Base-by-base conservation (phyloP, 2,113 vertebrate species). In the Vireo altiloquus region DNA sequence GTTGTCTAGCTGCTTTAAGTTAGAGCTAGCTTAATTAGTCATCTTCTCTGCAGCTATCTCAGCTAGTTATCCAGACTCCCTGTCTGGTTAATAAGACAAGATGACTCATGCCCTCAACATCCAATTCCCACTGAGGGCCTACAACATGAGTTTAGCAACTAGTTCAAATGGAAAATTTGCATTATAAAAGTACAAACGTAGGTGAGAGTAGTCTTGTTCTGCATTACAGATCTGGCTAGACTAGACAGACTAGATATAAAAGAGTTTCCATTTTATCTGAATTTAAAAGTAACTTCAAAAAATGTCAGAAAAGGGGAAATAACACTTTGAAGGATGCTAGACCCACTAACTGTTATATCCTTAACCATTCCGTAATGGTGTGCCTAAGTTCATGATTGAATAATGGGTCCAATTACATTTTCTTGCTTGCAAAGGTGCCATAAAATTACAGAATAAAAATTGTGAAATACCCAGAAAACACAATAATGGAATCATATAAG, bases 121-220 rank as follows among this genome's bases (percentile, higher is more conserved):
- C 35, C 66, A 53, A 57, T 7, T 83, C 70, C 72, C 5, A 5
- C 68, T 59, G 69, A 81, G 21, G 72, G 35, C 35, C 33, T 78
- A 39, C 46, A 89, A 74, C 22, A 59, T 8, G 33, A 84, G 35
- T 66, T 71, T 50, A 74, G 59, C 31, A 69, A 80, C 37, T 37
- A 57, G 50, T 53, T 95, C 33, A 95, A 83, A 94, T 35, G n/a
- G 10, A 89, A 85, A 90, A 94, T 80, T 69, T 94, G 28, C 50
- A 80, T 72, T 91, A 83, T 25, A 89, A 89, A 86, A 54, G 44
- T 35, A 82, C 23, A 75, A 68, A 64, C 3, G 11, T 52, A 87
- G n/a, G 53, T 87, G 65, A 82, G 28, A 79, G 22, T 30, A 71
- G 75, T 68, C 44, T 53, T 59, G 10, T 39, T 84, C 47, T 76